A percentile compares a stretch with the other conserved stretches of the same genome.
phyloP scores from a whole-genome alignment of 1,140 invertebrate species.

The Drosophila guanche region DNA sequence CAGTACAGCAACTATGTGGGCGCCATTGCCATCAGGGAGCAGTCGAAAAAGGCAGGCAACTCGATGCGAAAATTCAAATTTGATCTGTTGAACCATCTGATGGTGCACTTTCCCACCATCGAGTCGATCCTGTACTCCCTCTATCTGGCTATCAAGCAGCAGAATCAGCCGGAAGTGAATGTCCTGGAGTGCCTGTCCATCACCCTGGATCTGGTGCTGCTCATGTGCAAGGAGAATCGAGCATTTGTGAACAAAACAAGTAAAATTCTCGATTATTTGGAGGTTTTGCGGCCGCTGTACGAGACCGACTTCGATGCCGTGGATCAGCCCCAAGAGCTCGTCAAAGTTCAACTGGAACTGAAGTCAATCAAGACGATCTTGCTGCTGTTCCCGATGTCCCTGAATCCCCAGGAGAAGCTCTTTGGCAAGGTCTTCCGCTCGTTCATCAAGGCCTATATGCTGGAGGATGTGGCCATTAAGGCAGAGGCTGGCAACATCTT shows the following conservation, averaged over 20 bases:
- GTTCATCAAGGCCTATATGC: conserved; percentile 84
- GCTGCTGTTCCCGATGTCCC: conserved; percentile 85
- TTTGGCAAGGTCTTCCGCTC: conserved; percentile 86
- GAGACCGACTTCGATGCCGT: conserved; percentile 50
- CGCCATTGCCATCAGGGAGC: conserved; percentile 55
- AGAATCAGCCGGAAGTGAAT: conserved; percentile 17
- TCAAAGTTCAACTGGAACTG: conserved; percentile 85
- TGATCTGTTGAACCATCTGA: conserved; percentile 78
- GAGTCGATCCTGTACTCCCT: conserved; percentile 69
- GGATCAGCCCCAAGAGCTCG: conserved; percentile 1
- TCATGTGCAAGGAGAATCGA: conserved; percentile 76
- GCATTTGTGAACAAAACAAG: conserved; percentile 78
- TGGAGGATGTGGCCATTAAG: conserved; percentile 81
- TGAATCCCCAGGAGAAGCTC: conserved; percentile 85
- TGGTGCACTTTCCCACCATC: conserved; percentile 73
- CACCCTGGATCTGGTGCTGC: conserved; percentile 68
- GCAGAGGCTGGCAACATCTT: conserved; percentile 80
- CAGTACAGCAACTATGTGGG: conserved; percentile 78
- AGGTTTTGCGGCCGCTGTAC: conserved; percentile 71
- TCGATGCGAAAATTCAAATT: conserved; percentile 76
- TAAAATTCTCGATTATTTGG: conserved; percentile 76
- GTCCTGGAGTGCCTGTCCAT: conserved; percentile 72
- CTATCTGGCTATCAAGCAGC: conserved; percentile 51
- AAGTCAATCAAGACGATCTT: conserved; percentile 88
- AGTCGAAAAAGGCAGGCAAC: conserved; percentile 68